Evolutionary conservation across 30 jellyfish, hydroid and myxozoan genomes (phyloP), one percentile per base, ranked within the genome.

Genomic region (Catostylus mosaicus): DNA sequence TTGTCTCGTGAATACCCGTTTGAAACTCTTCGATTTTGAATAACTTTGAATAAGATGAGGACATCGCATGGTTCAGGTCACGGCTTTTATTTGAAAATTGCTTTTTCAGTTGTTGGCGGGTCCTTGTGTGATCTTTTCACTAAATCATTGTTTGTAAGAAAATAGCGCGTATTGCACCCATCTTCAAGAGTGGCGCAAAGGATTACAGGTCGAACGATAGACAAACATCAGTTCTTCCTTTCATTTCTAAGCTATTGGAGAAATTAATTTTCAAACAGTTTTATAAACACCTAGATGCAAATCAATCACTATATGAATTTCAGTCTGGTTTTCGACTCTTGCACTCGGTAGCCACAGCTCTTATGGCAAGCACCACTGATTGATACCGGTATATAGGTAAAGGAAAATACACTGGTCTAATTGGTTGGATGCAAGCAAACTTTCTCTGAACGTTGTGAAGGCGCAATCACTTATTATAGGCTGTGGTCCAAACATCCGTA

Each of bases 161-260:
- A 36, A 61, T 78, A 59, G 78, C 78, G 46, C 79, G 86, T 56
- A 56, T n/a, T 56, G 69, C 26, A 6, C 26, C 69, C n/a, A 56
- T 56, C 69, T 56, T 56, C 26, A 56, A 56, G 69, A 56, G 69
- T 10, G 69, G 32, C 32, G 69, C 69, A 56, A 6, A 56, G 69
- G 69, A 56, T 16, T 86, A 63, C 61, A 62, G 91, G 30, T 40
- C 75, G 46, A 81, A 67, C 85, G 65, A 81, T 81, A 63, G 91
- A 31, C 86, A 86, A 11, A 77, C 64, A 20, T 75, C 22, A 43
- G 62, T 68, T 68, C 64, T 68, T 5, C 8, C 65, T 31, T 68
- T 68, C 81, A 36, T 68, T 4, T 68, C 64, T 68, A 18, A 30
- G 64, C 81, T 68, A 31, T 68, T 36, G 32, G 81, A 68, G 65